These are phyloP conservation scores for Drosophila guanche DNA, from an alignment of 1,140 invertebrate species.

Conservation along the genomic window DNA sequence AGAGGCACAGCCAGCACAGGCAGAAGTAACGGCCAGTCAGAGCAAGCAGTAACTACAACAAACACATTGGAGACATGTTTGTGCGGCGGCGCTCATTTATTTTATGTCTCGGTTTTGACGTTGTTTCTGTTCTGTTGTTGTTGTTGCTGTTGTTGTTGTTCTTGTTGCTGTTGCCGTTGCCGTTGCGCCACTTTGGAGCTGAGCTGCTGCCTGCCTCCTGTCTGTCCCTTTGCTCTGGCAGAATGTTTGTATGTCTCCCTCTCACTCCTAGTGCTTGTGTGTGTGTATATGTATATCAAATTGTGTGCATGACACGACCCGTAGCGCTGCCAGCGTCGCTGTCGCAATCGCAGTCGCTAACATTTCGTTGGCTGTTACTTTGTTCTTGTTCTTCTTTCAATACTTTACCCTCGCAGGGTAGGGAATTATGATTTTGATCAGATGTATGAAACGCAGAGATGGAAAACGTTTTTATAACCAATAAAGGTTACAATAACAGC, in stretches of 20 bases:
- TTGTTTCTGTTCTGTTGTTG: conserved; percentile 37
- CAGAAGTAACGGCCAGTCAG: conserved; percentile 55
- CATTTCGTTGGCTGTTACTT: conserved; percentile 44
- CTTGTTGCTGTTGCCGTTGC: conserved; percentile 33
- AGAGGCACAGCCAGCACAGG: conserved; percentile 20
- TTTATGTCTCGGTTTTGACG: conserved; percentile 70
- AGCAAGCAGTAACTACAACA: conserved; percentile 57
- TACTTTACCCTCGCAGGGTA: too few species aligned
- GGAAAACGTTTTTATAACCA: too few species aligned
- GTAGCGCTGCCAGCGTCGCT: conserved; percentile 40
- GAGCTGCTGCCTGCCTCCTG: conserved; percentile 36
- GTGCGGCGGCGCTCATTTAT: conserved; percentile 77
- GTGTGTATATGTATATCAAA: conserved; percentile 26
- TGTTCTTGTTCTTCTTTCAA: conserved; percentile 38
- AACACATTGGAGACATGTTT: conserved; percentile 76
- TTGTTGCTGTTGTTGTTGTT: conserved; percentile 45
- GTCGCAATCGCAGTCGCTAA: too few species aligned
- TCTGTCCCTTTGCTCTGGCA: conserved; percentile 3
- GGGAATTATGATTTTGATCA: too few species aligned
- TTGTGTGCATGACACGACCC: conserved; percentile 71
- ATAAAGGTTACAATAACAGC: too few species aligned
- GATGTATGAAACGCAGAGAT: too few species aligned
- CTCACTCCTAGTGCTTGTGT: conserved; percentile 1
- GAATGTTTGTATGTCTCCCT: conserved; percentile 16
- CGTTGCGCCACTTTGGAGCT: conserved; percentile 57